Evolutionary conservation across 2,888 invertebrate genomes (phyloP).

Genomic region (Listrodromus nycthemerus): DNA sequence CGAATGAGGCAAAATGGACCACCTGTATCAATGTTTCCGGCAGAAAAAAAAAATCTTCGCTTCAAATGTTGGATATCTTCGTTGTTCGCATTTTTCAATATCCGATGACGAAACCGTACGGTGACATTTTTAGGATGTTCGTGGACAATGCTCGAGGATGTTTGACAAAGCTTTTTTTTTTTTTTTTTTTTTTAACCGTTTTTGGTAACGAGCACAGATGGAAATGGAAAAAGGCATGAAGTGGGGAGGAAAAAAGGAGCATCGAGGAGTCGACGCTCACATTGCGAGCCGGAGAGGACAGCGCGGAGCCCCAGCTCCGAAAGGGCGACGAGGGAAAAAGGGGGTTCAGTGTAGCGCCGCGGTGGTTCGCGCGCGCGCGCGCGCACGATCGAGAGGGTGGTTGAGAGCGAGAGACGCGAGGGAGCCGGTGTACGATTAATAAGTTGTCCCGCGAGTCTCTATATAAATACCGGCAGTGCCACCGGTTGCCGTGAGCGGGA

Average conservation of each 20-base stretch:
- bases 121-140: not conserved
- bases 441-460: slow-evolving; percentile 64
- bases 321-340: slow-evolving; percentile 36
- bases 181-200: not conserved
- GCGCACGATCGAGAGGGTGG: not conserved
- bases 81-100: too few species aligned
- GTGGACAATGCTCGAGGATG: not conserved
- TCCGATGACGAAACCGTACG: not conserved
- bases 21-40: too few species aligned
- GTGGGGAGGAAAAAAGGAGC: not conserved
- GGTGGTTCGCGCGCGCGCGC: slow-evolving; percentile 41
- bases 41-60: too few species aligned
- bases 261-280: slow-evolving; percentile 18
- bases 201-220: not conserved
- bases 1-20: too few species aligned
- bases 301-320: slow-evolving; percentile 13
- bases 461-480: slow-evolving; percentile 67
- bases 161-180: not conserved
- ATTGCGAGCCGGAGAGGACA: slow-evolving; percentile 28
- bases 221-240: not conserved
- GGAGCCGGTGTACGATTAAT: slow-evolving; percentile 63
- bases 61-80: too few species aligned
- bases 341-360: slow-evolving; percentile 40
- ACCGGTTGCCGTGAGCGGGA: slow-evolving; percentile 64
- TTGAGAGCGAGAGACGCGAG: slow-evolving; percentile 7